Evolutionary conservation across 2,888 invertebrate species (phyloP).

Genomic region (Sphecodes monilicornis): DNA sequence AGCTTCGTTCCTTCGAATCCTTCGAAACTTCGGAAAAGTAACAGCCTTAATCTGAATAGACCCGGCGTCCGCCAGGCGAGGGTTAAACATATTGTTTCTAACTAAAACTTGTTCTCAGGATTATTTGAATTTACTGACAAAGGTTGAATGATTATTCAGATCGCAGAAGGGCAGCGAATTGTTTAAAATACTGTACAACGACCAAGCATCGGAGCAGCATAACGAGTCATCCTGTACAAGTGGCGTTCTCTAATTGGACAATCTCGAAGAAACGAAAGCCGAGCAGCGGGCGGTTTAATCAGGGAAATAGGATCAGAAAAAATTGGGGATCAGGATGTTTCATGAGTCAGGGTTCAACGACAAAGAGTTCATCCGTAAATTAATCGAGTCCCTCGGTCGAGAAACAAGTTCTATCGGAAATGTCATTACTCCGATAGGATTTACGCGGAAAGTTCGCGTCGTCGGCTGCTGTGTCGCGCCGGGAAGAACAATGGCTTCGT

Average conservation of each 20-base stretch:
- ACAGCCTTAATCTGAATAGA: too few relatives aligned
- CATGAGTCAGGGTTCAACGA: not conserved
- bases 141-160: too few relatives aligned
- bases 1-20: too few relatives aligned
- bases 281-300: not conserved
- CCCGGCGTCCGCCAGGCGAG: too few relatives aligned
- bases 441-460: not conserved
- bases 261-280: not conserved
- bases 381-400: constrained; percentile 12
- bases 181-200: not conserved
- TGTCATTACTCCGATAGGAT: not conserved
- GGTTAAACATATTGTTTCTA: too few relatives aligned
- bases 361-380: constrained; percentile 9
- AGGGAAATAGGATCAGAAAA: not conserved
- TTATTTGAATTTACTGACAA: too few relatives aligned
- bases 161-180: too few relatives aligned
- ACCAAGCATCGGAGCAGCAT: not conserved
- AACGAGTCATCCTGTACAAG: not conserved
- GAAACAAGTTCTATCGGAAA: constrained; percentile 15
- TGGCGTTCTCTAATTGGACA: not conserved
- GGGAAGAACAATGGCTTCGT: not conserved
- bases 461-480: not conserved
- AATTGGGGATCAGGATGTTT: not conserved
- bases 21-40: too few relatives aligned
- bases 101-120: too few relatives aligned